Base-by-base conservation (phyloP, 2,797 vertebrate species). In the Macrochelys suwanniensis region DNA sequence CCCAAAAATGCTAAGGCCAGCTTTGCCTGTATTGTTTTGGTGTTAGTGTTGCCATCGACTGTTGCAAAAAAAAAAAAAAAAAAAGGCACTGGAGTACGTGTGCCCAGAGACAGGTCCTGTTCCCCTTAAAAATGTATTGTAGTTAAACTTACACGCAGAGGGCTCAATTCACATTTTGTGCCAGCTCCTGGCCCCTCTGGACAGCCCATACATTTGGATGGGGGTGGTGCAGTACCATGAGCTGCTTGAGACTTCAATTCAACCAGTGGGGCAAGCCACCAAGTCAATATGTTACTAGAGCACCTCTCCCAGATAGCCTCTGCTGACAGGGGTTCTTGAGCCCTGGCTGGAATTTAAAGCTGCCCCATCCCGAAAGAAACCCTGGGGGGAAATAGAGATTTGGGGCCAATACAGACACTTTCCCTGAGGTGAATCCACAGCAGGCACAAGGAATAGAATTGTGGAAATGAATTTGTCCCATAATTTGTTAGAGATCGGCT, bases 321-420 rank as follows among this genome's bases (percentile, higher is more conserved):
- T 47, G 50, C 78, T 90, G 56, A 33, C 0, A 2, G 76, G 7
- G 47, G 82, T 80, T 87, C n/a, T 50, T 33, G 79, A 7, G 5
- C 71, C 88, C 74, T 31, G 50, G 56, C 65, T 82, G 47, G 49
- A 82, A 78, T 79, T n/a, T 86, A 85, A 57, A 96, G 42, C 37
- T 95, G 47, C 90, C 82, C 86, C 85, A 28, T 91, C 94, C 68
- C 59, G 82, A 88, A 88, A 94, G 82, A 91, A 93, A 68, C 1
- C 4, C 4, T 17, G 47, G 56, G 25, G 31, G n/a, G 15, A 37
- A 81, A 49, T 31, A 23, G 51, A 51, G 42, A n/a, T 95, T 80
- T 57, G 28, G 26, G 33, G 42, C 31, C 57, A 85, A 56, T 33
- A 4, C 53, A 26, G 54, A 17, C 54, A 74, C 86, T 89, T 91